These are phyloP conservation scores for Arenaria interpres DNA, from an alignment of 2,113 vertebrate genomes.

Conservation along the genomic window DNA sequence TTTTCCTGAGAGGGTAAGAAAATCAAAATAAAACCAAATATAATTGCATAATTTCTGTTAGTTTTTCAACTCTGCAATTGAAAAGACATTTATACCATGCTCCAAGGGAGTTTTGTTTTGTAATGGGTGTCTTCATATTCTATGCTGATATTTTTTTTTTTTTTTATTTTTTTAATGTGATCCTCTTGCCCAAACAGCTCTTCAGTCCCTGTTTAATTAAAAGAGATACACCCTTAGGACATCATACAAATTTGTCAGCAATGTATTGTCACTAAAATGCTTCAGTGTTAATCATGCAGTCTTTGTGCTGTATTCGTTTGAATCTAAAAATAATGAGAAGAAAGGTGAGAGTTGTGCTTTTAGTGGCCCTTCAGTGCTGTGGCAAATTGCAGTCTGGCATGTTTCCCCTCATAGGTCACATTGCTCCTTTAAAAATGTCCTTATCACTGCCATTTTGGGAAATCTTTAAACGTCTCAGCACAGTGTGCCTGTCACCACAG, in stretches of 20 bases:
- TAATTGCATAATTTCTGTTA: not conserved
- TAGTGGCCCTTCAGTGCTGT: not conserved
- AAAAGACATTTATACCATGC: not conserved
- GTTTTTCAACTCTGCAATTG: not conserved
- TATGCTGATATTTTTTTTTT: not conserved
- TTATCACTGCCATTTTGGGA: constrained; percentile 16
- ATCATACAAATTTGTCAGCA: not conserved
- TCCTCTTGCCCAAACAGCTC: not conserved
- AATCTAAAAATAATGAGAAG: constrained; percentile 12
- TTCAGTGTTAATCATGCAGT: not conserved
- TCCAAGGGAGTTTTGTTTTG: not conserved
- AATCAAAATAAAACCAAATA: not conserved
- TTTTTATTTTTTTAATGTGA: not conserved
- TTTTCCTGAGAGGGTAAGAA: not conserved
- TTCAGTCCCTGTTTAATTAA: constrained; percentile 25
- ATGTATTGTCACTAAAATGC: not conserved
- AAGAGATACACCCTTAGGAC: not conserved
- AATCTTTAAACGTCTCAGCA: not conserved
- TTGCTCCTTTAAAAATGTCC: constrained; percentile 6
- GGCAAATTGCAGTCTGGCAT: not conserved
- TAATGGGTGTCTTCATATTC: not conserved
- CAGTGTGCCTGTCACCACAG: constrained; percentile 4
- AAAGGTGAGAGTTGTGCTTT: not conserved
- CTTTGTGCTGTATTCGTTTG: not conserved
- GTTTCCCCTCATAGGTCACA: not conserved